Evolutionary conservation across 2,113 vertebrate species (phyloP).

Genomic region (Circaetus gallicus): DNA sequence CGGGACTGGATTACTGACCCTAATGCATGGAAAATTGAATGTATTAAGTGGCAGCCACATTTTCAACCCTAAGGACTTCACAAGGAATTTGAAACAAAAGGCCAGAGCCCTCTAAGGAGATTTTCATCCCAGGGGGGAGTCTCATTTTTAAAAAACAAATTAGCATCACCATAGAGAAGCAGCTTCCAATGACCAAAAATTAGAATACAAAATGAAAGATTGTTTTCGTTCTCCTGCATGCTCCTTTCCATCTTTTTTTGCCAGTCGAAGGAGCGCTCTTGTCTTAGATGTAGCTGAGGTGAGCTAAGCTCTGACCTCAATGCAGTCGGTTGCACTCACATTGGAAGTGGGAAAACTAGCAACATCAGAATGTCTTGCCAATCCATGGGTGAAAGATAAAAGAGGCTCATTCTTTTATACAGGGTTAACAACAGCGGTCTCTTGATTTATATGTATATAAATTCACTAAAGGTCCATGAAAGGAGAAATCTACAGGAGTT

Average conservation of each 20-base stretch:
- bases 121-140: slow-evolving; percentile 35
- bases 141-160: slow-evolving; percentile 59
- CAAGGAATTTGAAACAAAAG: slow-evolving; percentile 68
- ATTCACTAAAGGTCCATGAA: background rate
- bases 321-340: slow-evolving; percentile 30
- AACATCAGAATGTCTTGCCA: background rate
- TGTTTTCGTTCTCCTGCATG: background rate
- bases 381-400: slow-evolving; percentile 4
- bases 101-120: slow-evolving; percentile 39
- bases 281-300: slow-evolving; percentile 31
- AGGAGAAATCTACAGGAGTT: background rate
- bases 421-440: background rate
- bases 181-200: slow-evolving; percentile 45
- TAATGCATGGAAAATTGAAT: slow-evolving; percentile 51
- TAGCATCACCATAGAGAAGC: slow-evolving; percentile 60
- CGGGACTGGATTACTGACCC: slow-evolving; percentile 54
- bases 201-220: slow-evolving; percentile 48
- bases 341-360: slow-evolving; percentile 15
- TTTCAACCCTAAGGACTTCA: slow-evolving; percentile 45
- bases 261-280: background rate
- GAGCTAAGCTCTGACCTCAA: slow-evolving; percentile 61
- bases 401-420: background rate
- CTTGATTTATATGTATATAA: slow-evolving; percentile 32
- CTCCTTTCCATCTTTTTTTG: background rate
- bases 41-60: slow-evolving; percentile 31